These are phyloP conservation scores for Hippopotamus amphibius DNA, from an alignment of 2,113 vertebrate genomes.

Conservation along the genomic window DNA sequence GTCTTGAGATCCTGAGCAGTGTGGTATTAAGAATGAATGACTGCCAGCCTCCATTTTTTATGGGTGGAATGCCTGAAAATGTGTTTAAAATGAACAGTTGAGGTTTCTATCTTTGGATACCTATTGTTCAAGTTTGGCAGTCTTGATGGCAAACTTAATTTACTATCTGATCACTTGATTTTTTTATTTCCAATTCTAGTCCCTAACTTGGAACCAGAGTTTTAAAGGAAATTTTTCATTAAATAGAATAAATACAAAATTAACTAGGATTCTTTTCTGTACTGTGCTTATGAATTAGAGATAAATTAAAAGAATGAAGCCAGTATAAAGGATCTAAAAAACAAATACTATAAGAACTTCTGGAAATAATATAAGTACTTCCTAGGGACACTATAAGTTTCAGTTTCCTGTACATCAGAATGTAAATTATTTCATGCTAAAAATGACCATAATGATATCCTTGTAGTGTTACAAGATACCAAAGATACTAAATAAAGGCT, in stretches of 20 bases:
- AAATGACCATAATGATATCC: slow-evolving; percentile 26
- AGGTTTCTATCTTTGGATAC: slow-evolving; percentile 34
- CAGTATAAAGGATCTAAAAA: slow-evolving; percentile 32
- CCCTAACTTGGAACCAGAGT: background rate
- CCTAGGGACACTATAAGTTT: background rate
- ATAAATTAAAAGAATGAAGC: slow-evolving; percentile 26
- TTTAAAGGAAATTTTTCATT: slow-evolving; percentile 56
- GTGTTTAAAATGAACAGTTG: slow-evolving; percentile 22
- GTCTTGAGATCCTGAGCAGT: slow-evolving; percentile 71
- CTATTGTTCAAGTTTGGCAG: slow-evolving; percentile 37
- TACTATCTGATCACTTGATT: slow-evolving; percentile 22
- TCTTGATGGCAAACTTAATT: slow-evolving; percentile 48
- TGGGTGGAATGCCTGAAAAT: slow-evolving; percentile 41
- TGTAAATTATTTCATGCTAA: slow-evolving; percentile 61
- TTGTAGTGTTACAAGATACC: slow-evolving; percentile 1
- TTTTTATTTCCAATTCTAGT: background rate
- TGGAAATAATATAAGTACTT: background rate
- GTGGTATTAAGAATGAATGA: slow-evolving; percentile 44
- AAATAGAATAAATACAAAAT: slow-evolving; percentile 55
- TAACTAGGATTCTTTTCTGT: background rate
- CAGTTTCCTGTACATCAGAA: background rate
- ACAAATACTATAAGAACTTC: background rate
- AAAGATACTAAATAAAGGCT: slow-evolving; percentile 21
- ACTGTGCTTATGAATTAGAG: background rate
- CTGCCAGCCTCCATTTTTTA: slow-evolving; percentile 31